Evolutionary conservation across 2,888 invertebrate species (phyloP).

Genomic region (Hipparchia sbordonii): DNA sequence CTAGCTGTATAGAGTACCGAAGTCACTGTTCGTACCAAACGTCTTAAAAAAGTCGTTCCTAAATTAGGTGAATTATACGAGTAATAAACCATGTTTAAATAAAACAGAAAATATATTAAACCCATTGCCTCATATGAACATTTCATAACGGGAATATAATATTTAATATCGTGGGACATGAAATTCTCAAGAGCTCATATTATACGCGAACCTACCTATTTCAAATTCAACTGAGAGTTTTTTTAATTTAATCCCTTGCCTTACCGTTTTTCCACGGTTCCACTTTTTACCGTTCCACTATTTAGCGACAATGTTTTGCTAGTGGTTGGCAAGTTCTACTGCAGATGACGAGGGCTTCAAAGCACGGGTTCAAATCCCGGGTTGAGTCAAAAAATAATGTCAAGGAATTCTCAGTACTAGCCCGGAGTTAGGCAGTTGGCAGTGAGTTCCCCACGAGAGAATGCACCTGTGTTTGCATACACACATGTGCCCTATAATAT

Average conservation of each 20-base stretch:
- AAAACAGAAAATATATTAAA: slow-evolving; percentile 4
- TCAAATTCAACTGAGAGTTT: slow-evolving; percentile 1
- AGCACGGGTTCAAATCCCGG: no score
- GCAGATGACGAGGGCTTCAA: no score
- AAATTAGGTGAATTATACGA: background rate
- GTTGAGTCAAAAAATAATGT: no score
- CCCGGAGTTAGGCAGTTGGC: no score
- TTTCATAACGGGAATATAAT: slow-evolving; percentile 15
- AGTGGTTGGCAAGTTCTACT: no score
- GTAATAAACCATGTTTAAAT: background rate
- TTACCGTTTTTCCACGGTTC: slow-evolving; percentile 6
- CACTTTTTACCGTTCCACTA: background rate
- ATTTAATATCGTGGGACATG: slow-evolving; percentile 22
- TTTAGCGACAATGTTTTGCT: no score
- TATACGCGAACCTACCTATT: slow-evolving; percentile 17
- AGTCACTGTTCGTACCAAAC: no score
- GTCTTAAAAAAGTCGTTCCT: background rate
- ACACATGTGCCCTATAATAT: no score
- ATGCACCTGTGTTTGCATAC: no score
- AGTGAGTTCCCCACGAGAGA: no score
- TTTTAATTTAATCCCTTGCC: slow-evolving; percentile 17
- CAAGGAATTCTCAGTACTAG: no score
- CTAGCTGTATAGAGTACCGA: no score
- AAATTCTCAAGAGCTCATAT: slow-evolving; percentile 24
- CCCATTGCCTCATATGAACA: slow-evolving; percentile 10